These are phyloP conservation scores for Drosophila paucipuncta DNA, from an alignment of 2,888 invertebrate species.

Conservation along the genomic window DNA sequence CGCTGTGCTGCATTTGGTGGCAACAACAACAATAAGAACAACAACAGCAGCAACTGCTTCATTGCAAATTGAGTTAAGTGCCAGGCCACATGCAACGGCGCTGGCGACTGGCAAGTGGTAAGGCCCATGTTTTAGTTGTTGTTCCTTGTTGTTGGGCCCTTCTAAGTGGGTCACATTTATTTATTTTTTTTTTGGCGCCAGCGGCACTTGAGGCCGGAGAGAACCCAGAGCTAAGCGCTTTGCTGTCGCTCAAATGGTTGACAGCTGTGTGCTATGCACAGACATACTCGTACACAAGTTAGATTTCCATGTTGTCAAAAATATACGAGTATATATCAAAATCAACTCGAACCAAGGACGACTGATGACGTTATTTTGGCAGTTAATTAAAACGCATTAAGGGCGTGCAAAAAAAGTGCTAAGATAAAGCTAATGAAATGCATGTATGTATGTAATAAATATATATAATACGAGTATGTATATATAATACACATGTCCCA, in stretches of 20 bases:
- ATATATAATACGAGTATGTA: no score
- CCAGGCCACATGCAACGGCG: slow-evolving; percentile 68
- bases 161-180: slow-evolving; percentile 65
- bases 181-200: slow-evolving; percentile 66
- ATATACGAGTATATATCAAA: slow-evolving; percentile 38
- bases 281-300: slow-evolving; percentile 5
- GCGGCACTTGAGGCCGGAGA: slow-evolving; percentile 46
- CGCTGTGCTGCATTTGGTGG: slow-evolving; percentile 65
- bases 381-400: slow-evolving; percentile 60
- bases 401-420: slow-evolving; percentile 51
- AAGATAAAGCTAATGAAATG: slow-evolving; percentile 31
- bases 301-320: slow-evolving; percentile 21
- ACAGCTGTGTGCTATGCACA: slow-evolving; percentile 40
- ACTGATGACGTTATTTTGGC: slow-evolving; percentile 56
- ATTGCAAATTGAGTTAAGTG: slow-evolving; percentile 81
- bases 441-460: background rate
- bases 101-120: slow-evolving; percentile 61
- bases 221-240: slow-evolving; percentile 35
- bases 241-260: slow-evolving; percentile 60
- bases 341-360: slow-evolving; percentile 29
- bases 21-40: slow-evolving; percentile 30
- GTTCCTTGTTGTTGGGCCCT: slow-evolving; percentile 33
- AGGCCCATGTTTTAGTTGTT: slow-evolving; percentile 53
- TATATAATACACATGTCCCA: background rate
- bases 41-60: slow-evolving; percentile 43